These are phyloP conservation scores for Macrochelys suwanniensis DNA, from an alignment of 2,797 vertebrate species.

Conservation along the genomic window DNA sequence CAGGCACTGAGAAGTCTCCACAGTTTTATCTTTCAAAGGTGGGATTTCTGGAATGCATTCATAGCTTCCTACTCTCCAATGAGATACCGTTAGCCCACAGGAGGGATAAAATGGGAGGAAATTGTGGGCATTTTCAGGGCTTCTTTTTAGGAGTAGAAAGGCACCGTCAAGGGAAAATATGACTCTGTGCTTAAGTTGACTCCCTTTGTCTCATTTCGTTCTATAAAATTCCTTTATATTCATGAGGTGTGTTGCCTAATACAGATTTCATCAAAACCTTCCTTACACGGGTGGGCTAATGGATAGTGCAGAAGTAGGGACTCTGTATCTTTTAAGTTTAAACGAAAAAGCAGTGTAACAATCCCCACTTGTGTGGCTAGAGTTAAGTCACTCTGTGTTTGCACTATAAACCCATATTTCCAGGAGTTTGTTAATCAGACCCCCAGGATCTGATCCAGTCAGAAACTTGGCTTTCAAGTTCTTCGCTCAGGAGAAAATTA, in stretches of 20 bases:
- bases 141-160: background rate
- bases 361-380: background rate
- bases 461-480: slow-evolving; percentile 44
- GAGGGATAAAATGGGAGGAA: too few species aligned
- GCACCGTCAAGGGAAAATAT: background rate
- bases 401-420: background rate
- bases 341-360: background rate
- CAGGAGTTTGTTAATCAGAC: slow-evolving; percentile 6
- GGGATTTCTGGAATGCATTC: background rate
- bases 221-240: background rate
- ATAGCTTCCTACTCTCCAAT: too few species aligned
- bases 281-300: background rate
- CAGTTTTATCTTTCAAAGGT: background rate
- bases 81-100: too few species aligned
- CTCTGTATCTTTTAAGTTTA: too few species aligned
- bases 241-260: background rate
- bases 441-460: slow-evolving; percentile 11
- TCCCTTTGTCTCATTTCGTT: background rate
- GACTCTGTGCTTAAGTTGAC: background rate
- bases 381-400: background rate
- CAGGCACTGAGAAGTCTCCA: background rate
- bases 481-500: slow-evolving; percentile 1
- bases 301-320: background rate
- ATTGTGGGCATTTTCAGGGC: too few species aligned
- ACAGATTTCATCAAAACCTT: background rate